phyloP scores from a whole-genome alignment of 2,113 vertebrate genomes.

The Uria aalge region DNA sequence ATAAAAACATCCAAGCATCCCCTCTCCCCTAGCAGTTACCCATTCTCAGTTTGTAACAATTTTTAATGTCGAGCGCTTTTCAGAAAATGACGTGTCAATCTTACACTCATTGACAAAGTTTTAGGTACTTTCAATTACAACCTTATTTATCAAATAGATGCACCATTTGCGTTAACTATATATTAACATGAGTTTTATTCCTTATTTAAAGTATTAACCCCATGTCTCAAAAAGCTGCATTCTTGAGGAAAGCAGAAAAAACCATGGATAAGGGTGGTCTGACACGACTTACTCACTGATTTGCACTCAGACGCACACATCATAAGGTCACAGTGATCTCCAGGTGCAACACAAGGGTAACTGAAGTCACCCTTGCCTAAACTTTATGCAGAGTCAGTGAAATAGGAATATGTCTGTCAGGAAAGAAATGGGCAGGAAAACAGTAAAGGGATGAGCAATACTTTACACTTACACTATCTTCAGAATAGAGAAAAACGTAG shows the following conservation, averaged over 20 bases:
- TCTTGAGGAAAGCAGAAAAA: neutral
- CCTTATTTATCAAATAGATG: neutral
- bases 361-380: neutral
- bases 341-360: neutral
- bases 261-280: accelerated
- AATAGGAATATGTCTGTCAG: neutral
- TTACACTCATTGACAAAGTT: neutral
- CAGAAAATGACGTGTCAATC: neutral
- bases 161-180: neutral
- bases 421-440: neutral
- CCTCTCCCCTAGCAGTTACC: neutral
- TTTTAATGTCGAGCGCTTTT: neutral
- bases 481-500: neutral
- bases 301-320: neutral
- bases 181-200: neutral
- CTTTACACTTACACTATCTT: neutral
- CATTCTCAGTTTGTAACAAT: neutral
- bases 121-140: neutral
- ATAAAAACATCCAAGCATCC: neutral
- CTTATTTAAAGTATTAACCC: neutral
- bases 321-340: neutral
- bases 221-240: neutral
- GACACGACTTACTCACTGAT: neutral
- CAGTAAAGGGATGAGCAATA: neutral
- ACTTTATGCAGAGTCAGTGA: neutral